Conservation (phyloP, 2,113 vertebrate species). For the Microtus ochrogaster region DNA sequence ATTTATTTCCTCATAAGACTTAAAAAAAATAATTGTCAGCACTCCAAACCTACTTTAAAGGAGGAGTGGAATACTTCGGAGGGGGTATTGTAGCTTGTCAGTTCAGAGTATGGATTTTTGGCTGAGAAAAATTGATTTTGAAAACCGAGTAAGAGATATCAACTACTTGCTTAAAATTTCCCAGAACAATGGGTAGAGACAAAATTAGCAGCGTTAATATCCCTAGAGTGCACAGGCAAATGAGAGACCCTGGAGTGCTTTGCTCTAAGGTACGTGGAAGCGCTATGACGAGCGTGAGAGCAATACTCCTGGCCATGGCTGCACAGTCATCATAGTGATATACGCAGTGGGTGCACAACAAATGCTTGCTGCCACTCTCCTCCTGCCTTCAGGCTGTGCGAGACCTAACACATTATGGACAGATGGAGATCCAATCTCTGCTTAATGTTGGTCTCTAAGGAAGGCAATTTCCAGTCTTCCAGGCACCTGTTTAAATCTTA, state of each 20-base stretch:
- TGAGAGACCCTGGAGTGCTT: slow-evolving; percentile 1
- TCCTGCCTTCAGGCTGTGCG: slow-evolving; percentile 17
- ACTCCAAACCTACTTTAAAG: not conserved
- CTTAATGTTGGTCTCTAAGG: slow-evolving; percentile 41
- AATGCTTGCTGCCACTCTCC: not conserved
- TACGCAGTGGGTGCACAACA: not conserved
- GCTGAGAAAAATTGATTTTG: slow-evolving; percentile 34
- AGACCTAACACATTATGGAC: not conserved
- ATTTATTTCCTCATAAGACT: not conserved
- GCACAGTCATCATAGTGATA: not conserved
- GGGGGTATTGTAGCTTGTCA: not conserved
- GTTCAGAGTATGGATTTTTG: not conserved
- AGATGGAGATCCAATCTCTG: slow-evolving; percentile 11
- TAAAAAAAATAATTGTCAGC: not conserved
- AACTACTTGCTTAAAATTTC: not conserved
- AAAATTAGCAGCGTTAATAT: slow-evolving; percentile 31
- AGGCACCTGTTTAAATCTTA: slow-evolving; percentile 57
- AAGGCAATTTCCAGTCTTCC: slow-evolving; percentile 43
- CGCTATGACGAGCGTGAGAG: not conserved
- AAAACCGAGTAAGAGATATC: slow-evolving; percentile 10
- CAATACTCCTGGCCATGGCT: not conserved
- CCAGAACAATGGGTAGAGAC: not conserved
- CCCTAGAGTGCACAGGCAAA: not conserved
- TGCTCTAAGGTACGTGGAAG: not conserved
- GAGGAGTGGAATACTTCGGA: not conserved